Conservation (phyloP, 2,113 vertebrate species). For the Pheucticus melanocephalus region DNA sequence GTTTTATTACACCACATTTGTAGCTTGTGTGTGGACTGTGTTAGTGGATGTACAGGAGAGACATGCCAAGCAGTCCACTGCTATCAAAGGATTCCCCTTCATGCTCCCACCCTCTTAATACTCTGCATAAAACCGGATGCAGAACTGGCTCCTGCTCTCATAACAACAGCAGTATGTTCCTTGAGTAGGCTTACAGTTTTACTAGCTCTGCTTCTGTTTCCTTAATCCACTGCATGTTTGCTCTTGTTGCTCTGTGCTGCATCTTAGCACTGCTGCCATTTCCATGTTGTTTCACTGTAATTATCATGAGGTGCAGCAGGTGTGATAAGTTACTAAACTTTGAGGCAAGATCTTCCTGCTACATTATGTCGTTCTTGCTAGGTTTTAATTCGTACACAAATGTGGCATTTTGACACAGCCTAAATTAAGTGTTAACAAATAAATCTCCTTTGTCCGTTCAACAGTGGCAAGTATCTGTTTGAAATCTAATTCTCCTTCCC, state of each 20-base stretch:
- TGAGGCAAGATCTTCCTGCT: background rate
- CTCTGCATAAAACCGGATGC: background rate
- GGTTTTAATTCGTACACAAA: background rate
- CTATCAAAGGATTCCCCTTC: background rate
- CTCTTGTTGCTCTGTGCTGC: background rate
- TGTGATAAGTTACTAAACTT: background rate
- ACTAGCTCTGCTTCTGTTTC: background rate
- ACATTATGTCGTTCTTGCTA: background rate
- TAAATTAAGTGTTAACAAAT: conserved; percentile 62
- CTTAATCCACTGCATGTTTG: background rate
- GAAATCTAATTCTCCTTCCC: conserved; percentile 52
- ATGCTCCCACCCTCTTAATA: fast-evolving
- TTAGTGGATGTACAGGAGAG: background rate
- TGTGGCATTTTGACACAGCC: background rate
- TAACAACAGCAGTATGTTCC: background rate
- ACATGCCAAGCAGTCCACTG: background rate
- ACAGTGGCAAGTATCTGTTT: conserved; percentile 57
- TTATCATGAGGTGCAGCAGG: conserved; percentile 9
- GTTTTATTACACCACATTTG: background rate
- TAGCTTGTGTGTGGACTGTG: background rate
- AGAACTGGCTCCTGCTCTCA: background rate
- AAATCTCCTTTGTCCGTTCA: conserved; percentile 22
- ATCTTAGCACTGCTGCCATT: background rate
- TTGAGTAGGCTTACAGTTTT: conserved; percentile 18
- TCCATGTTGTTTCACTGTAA: background rate